phyloP scores from a whole-genome alignment of 2,797 vertebrate species.

The Sciurus carolinensis region DNA sequence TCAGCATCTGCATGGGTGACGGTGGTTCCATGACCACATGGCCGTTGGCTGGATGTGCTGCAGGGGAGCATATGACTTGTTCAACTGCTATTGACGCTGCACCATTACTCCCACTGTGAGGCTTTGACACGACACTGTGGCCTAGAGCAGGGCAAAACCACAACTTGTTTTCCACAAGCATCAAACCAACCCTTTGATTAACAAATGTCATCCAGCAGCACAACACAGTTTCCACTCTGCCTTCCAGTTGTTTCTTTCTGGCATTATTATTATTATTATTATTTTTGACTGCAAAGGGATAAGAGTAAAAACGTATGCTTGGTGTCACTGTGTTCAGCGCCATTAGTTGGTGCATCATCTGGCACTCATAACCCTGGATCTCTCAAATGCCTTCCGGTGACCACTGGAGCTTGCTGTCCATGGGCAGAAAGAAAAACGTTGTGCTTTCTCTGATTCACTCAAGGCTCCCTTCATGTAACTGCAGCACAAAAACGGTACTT shows the following conservation, averaged over 20 bases:
- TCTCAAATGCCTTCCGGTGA: not conserved
- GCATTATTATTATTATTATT: not conserved
- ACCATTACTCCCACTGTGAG: rapidly evolving
- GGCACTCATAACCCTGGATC: not conserved
- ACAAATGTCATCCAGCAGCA: not conserved
- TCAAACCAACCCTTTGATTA: not conserved
- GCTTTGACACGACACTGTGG: rapidly evolving
- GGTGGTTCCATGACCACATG: not conserved
- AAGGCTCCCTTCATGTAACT: not conserved
- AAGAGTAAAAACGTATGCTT: not conserved
- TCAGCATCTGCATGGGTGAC: not conserved
- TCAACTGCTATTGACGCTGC: not conserved
- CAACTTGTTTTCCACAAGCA: not conserved
- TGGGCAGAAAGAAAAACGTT: not conserved
- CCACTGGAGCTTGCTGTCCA: not conserved
- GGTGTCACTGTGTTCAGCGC: not conserved
- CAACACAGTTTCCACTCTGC: not conserved
- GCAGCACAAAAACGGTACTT: not conserved
- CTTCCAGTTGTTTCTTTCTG: not conserved
- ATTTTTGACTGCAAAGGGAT: not conserved
- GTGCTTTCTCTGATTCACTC: not conserved
- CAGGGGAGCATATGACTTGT: not conserved
- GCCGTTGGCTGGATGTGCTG: not conserved
- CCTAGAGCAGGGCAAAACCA: not conserved
- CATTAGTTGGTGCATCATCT: not conserved